Base-by-base conservation (phyloP, 2,797 vertebrate genomes). In the Tapirus indicus region DNA sequence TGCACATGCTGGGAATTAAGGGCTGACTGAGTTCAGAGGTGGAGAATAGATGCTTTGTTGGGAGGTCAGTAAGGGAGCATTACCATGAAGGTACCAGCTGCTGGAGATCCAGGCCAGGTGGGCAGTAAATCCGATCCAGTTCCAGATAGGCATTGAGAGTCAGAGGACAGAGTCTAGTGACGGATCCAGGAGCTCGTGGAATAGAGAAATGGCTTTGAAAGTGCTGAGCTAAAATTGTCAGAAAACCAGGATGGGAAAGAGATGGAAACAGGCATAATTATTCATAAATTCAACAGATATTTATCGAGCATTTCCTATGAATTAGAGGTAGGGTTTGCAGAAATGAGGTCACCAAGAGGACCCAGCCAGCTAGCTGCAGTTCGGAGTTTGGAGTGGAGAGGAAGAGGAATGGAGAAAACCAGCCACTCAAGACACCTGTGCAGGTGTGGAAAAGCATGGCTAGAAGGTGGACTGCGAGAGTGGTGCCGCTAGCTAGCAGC, bases 231-330 rank as follows among this genome's bases (percentile, higher is more conserved):
- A 68, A 87, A 86, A 38, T 72, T 82, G 41, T 93, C 44, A 91
- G 77, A 92, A 88, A 96, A 49, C 41, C 68, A 78, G 77, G 27
- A 54, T 29, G 54, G 49, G 49, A 96, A 91, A 95, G 85, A 84
- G 49, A 25, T 6, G 11, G 41, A 77, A 82, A 54, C 11, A 21
- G 23, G 54, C 16, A 23, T 58, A 20, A 74, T 12, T 74, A 79
- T 38, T 90, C 11, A 92, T 82, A 91, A 66, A 49, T 92, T 87
- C 29, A 80, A 38, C 32, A 41, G 1, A 2, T 54, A 74, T n/a
- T 21, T 86, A 56, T 32, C 49, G 47, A 79, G 7, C 8, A 38
- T 72, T 85, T 85, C 41, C 7, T 94, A 6, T 60, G 47, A 38
- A 11, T 27, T 82, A 52, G 38, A 87, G 52, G 21, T 41, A 49